Evolutionary conservation across 2,113 vertebrate species (phyloP).

Genomic region (Penelope pileata): DNA sequence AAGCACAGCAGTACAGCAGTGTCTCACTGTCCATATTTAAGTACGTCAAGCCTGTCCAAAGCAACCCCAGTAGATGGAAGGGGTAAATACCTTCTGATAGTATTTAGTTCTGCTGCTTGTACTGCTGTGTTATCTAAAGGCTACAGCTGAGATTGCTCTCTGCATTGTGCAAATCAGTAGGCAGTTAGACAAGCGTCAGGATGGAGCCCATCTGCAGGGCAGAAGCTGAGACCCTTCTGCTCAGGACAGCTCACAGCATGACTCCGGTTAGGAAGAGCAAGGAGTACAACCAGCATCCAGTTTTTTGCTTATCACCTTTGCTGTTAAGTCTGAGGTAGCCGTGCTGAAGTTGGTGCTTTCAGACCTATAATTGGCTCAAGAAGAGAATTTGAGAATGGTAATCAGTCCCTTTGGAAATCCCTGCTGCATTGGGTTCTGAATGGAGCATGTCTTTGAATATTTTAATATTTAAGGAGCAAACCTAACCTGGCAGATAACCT

Average conservation of each 20-base stretch:
- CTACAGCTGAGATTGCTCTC: neutral
- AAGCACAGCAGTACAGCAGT: neutral
- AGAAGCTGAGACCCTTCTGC: rapidly evolving
- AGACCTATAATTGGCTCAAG: neutral
- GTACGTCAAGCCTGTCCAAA: rapidly evolving
- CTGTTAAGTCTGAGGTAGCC: neutral
- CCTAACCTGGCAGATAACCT: neutral
- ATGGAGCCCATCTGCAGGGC: neutral
- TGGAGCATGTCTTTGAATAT: neutral
- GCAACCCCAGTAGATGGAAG: neutral
- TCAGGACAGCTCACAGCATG: neutral
- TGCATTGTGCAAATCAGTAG: neutral
- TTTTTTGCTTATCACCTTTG: neutral
- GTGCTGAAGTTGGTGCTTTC: neutral
- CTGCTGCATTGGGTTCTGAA: rapidly evolving
- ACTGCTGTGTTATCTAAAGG: neutral
- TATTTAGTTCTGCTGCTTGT: neutral
- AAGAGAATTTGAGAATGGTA: neutral
- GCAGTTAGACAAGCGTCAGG: neutral
- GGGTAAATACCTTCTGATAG: neutral
- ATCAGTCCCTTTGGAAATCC: neutral
- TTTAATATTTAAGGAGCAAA: neutral
- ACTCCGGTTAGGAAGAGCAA: neutral
- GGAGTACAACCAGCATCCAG: neutral
- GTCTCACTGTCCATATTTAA: neutral